Percentiles rank a stretch among this genome's conserved stretches.
Evolutionary conservation across 2,797 vertebrate species (phyloP).

Genomic region (Oceanodroma leucorhoa): DNA sequence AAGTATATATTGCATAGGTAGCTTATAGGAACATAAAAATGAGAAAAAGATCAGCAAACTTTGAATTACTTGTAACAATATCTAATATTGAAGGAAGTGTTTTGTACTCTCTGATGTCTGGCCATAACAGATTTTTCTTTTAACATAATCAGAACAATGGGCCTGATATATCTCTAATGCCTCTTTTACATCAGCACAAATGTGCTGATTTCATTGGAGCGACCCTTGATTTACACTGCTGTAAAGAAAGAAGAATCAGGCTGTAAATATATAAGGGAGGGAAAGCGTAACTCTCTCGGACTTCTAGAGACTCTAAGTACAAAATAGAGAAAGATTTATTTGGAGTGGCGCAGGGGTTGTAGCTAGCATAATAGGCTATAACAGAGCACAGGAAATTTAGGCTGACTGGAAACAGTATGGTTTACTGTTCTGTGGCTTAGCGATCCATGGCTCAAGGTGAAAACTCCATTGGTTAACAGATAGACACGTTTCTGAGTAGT

Average conservation of each 20-base stretch:
- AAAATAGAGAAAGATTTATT: constrained; percentile 42
- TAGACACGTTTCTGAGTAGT: not conserved
- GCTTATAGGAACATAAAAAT: not conserved
- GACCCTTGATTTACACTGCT: not conserved
- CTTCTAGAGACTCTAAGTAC: not conserved
- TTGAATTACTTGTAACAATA: not conserved
- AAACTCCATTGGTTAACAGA: not conserved
- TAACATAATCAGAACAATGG: not conserved
- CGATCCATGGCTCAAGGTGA: not conserved
- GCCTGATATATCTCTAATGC: not conserved
- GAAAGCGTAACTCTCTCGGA: not conserved
- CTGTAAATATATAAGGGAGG: not conserved
- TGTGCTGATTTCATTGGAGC: not conserved
- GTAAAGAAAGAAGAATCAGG: constrained; percentile 1
- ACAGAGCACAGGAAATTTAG: not conserved
- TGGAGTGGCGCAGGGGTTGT: not conserved
- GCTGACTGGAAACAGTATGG: not conserved
- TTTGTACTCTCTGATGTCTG: not conserved
- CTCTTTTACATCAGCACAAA: not conserved
- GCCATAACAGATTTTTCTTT: not conserved
- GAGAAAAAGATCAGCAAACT: not conserved
- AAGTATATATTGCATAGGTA: not conserved
- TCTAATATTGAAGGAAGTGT: not conserved
- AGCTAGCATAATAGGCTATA: constrained; percentile 1
- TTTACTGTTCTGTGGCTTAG: not conserved